These are phyloP conservation scores for Naso thynnoides DNA, from an alignment of 2,797 vertebrate species.

Conservation along the genomic window DNA sequence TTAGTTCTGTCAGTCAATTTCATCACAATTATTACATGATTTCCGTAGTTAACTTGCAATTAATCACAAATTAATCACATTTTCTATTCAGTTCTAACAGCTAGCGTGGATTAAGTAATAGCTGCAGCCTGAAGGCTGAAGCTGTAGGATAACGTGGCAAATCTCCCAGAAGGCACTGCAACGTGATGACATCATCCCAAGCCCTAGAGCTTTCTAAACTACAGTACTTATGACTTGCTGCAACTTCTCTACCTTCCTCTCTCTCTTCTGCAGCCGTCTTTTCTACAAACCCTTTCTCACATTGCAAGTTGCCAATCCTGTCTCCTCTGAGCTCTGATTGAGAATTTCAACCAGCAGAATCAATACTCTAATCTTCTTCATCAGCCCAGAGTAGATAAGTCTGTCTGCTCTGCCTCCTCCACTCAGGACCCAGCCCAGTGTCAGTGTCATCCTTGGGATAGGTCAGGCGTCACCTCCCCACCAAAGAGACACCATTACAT, in stretches of 20 bases:
- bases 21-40: too few relatives aligned
- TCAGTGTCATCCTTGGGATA: conserved; percentile 48
- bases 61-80: too few relatives aligned
- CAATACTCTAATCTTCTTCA: conserved; percentile 79
- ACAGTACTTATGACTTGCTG: neutral
- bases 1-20: too few relatives aligned
- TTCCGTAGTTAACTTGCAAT: too few relatives aligned
- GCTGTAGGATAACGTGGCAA: too few relatives aligned
- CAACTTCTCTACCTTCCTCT: neutral
- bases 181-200: too few relatives aligned
- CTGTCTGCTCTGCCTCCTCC: conserved; percentile 31
- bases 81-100: too few relatives aligned
- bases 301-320: conserved; percentile 40
- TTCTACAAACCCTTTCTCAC: conserved; percentile 30
- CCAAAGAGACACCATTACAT: conserved; percentile 17
- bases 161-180: too few relatives aligned
- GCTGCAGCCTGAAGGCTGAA: too few relatives aligned
- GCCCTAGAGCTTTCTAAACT: too few relatives aligned
- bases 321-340: conserved; percentile 64
- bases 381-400: conserved; percentile 57
- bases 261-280: conserved; percentile 17
- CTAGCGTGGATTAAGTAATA: too few relatives aligned
- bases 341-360: conserved; percentile 73
- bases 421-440: conserved; percentile 6
- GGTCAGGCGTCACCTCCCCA: conserved; percentile 40